Percentiles rank a stretch among this genome's conserved stretches.
These are phyloP conservation scores for Myotis myotis DNA, from an alignment of 2,797 vertebrate genomes.

Conservation along the genomic window DNA sequence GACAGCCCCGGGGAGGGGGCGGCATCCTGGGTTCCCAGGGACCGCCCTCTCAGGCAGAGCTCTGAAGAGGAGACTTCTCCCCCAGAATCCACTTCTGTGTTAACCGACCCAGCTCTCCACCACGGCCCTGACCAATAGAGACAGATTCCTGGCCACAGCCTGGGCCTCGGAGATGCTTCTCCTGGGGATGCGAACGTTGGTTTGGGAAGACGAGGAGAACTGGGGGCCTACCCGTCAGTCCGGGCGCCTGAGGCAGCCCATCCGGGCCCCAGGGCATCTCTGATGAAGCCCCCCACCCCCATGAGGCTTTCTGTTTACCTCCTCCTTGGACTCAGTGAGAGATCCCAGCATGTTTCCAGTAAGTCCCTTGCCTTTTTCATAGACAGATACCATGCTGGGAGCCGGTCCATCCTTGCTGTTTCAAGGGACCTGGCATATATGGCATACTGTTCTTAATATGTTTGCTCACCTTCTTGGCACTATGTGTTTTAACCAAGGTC, in stretches of 20 bases:
- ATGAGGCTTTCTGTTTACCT: neutral
- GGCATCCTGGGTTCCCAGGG: neutral
- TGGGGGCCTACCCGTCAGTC: neutral
- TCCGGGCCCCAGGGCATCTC: too few relatives aligned
- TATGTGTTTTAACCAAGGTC: too few relatives aligned
- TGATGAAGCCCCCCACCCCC: neutral
- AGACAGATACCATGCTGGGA: too few relatives aligned
- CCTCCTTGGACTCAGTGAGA: neutral
- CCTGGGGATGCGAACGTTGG: neutral
- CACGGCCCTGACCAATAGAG: neutral
- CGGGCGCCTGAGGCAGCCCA: accelerated
- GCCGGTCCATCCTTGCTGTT: too few relatives aligned
- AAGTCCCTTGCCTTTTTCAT: neutral
- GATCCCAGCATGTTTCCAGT: neutral
- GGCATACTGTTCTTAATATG: too few relatives aligned
- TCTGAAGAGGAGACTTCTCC: neutral
- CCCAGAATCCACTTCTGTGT: neutral
- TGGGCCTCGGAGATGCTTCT: neutral
- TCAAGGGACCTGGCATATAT: too few relatives aligned
- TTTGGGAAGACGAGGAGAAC: neutral
- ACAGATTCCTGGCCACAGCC: neutral
- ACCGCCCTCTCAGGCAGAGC: neutral
- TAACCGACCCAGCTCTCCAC: neutral
- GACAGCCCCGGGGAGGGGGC: too few relatives aligned
- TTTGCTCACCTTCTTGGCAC: too few relatives aligned